Evolutionary conservation across 2,113 vertebrate genomes (phyloP).

Genomic region (Pelvicachromis taeniatus): DNA sequence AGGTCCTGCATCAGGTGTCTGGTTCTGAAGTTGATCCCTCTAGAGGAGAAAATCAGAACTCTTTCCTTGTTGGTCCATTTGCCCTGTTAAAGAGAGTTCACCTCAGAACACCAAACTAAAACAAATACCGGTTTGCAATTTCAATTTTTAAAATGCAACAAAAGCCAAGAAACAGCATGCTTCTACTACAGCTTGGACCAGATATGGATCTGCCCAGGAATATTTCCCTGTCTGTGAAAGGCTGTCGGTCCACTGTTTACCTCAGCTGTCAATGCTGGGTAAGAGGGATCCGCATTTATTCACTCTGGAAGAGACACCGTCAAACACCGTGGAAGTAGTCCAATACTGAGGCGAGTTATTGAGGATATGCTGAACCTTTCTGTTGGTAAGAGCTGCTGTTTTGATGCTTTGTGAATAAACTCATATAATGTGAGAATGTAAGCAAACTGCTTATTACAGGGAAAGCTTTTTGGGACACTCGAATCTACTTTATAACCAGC

Average conservation of each 20-base stretch:
- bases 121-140: neutral
- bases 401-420: neutral
- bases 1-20: slow-evolving; percentile 95
- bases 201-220: neutral
- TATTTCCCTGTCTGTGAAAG: neutral
- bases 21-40: slow-evolving; percentile 93
- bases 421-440: neutral
- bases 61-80: slow-evolving; percentile 97
- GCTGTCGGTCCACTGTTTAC: neutral
- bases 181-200: neutral
- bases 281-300: neutral
- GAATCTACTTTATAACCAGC: neutral
- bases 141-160: neutral
- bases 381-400: neutral
- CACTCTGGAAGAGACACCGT: neutral
- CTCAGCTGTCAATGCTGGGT: neutral
- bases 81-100: slow-evolving; percentile 72
- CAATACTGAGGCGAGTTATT: neutral
- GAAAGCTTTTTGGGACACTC: neutral
- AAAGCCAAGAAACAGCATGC: neutral
- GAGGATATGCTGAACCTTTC: neutral
- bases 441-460: neutral
- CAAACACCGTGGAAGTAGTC: neutral
- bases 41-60: slow-evolving; percentile 94
- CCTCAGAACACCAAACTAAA: neutral